phyloP scores from a whole-genome alignment of 2,888 invertebrate species.

The Ornithoptera priamus region DNA sequence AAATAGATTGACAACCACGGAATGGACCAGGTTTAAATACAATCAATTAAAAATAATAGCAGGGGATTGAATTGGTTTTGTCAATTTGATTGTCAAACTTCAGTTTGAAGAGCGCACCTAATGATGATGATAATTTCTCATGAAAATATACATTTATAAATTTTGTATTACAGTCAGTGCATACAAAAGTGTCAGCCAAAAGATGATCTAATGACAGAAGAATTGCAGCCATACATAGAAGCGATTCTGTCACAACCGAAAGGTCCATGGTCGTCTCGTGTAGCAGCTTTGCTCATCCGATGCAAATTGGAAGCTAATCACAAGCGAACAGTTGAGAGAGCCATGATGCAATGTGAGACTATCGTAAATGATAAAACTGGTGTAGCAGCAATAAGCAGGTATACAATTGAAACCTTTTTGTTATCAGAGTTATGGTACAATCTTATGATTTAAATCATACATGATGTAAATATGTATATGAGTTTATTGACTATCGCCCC shows the following conservation, averaged over 20 bases:
- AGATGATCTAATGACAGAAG: constrained; percentile 90
- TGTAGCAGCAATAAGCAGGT: constrained; percentile 57
- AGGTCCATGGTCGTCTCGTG: constrained; percentile 88
- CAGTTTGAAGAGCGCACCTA: no score
- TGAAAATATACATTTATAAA: not conserved
- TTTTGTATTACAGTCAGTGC: constrained; percentile 80
- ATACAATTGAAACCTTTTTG: not conserved
- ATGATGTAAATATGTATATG: no score
- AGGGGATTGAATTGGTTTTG: no score
- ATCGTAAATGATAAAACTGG: constrained; percentile 80
- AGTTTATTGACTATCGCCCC: no score
- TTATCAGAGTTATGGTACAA: no score
- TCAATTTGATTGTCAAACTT: no score
- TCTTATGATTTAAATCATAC: no score
- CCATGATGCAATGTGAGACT: constrained; percentile 92
- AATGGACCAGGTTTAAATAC: no score
- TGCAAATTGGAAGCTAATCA: constrained; percentile 88
- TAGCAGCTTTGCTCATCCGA: constrained; percentile 86
- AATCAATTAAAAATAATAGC: no score
- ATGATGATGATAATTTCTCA: no score
- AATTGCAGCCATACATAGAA: constrained; percentile 88
- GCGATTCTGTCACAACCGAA: constrained; percentile 82
- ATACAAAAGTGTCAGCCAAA: constrained; percentile 87
- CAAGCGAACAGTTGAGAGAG: constrained; percentile 91
- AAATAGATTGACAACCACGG: no score